A percentile compares a stretch with the other conserved stretches of the same genome.
Evolutionary conservation across 2,113 vertebrate genomes (phyloP).

Genomic region (Bombycilla garrulus): DNA sequence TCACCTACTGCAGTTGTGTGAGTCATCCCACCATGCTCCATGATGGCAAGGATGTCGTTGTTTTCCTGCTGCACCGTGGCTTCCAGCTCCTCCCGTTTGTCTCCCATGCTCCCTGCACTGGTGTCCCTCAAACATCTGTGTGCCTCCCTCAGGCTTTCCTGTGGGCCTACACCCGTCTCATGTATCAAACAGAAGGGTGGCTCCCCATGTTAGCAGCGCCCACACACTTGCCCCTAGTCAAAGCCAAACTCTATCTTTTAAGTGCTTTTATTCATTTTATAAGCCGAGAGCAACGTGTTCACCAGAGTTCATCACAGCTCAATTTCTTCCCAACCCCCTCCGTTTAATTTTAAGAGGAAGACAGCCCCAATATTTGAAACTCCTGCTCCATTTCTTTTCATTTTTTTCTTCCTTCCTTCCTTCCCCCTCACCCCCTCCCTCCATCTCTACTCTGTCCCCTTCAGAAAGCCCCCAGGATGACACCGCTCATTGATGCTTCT

Average conservation of each 20-base stretch:
- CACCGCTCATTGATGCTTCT: slow-evolving; percentile 88
- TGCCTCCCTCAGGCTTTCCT: background rate
- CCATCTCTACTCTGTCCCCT: slow-evolving; percentile 64
- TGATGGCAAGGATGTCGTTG: background rate
- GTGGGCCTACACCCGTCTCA: background rate
- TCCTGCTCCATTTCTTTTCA: slow-evolving; percentile 11
- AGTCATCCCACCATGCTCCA: background rate
- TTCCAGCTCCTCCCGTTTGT: background rate
- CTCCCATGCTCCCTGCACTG: background rate
- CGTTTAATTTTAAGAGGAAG: background rate
- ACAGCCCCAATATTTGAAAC: slow-evolving; percentile 36
- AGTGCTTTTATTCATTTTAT: background rate
- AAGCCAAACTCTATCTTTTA: background rate
- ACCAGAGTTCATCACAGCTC: background rate
- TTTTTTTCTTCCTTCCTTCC: slow-evolving; percentile 52
- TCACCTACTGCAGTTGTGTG: background rate
- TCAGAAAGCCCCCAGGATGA: slow-evolving; percentile 83
- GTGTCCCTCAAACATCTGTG: background rate
- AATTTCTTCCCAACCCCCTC: background rate
- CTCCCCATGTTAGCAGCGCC: background rate
- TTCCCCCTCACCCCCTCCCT: background rate
- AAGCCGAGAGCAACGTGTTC: background rate
- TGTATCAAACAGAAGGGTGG: background rate
- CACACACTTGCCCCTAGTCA: background rate
- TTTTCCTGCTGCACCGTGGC: background rate